Percentiles rank a stretch among this genome's conserved stretches.
Conservation (phyloP, 1,140 invertebrate genomes). For the Diorhabda elongata region DNA sequence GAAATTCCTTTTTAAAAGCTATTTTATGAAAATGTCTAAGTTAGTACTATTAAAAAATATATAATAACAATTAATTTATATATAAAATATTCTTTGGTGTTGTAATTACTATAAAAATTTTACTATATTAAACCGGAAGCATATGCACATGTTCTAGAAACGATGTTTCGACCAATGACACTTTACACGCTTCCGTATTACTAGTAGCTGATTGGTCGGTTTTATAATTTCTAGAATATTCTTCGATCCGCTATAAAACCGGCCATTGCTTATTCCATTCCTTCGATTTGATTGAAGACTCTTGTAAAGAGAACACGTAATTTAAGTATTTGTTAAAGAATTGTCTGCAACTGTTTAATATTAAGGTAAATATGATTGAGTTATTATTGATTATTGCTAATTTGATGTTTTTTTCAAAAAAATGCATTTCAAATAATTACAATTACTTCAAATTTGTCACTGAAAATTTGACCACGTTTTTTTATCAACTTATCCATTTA, state of each 20-base stretch:
- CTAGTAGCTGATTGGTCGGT: conserved; percentile 7
- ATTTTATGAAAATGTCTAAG: too few species aligned
- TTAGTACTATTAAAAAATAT: too few species aligned
- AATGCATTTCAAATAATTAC: conserved; percentile 1
- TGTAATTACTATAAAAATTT: not conserved
- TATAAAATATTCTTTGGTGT: not conserved
- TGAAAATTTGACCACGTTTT: not conserved
- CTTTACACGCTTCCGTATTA: not conserved
- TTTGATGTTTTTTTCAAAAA: conserved; percentile 11
- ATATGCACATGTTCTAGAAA: not conserved
- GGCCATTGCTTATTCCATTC: conserved; percentile 25
- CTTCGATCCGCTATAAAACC: conserved; percentile 34
- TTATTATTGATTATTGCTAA: conserved; percentile 1
- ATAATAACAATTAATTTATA: too few species aligned
- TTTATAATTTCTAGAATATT: conserved; percentile 14
- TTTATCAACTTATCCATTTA: not conserved
- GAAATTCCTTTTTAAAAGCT: too few species aligned
- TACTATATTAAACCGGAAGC: not conserved
- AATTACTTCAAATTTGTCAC: not conserved
- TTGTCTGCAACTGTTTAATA: conserved; percentile 31
- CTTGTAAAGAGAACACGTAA: conserved; percentile 23
- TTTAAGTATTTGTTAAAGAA: conserved; percentile 24
- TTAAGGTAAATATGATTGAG: conserved; percentile 24
- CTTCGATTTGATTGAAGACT: conserved; percentile 27
- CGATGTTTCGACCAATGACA: not conserved